Evolutionary conservation across 2,888 invertebrate species (phyloP).

Genomic region (Arge pagana): DNA sequence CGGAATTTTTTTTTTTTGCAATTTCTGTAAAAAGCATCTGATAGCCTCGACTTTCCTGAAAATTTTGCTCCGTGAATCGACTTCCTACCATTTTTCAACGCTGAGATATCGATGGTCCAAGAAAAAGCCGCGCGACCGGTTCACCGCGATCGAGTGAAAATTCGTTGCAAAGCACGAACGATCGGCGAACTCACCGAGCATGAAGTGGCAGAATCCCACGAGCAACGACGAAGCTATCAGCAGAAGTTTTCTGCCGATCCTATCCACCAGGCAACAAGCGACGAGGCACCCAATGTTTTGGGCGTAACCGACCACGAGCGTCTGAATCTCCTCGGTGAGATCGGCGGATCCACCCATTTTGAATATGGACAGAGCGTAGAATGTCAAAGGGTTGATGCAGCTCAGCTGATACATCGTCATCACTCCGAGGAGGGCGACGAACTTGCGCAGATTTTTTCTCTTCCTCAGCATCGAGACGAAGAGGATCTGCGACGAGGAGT

Average conservation of each 20-base stretch:
- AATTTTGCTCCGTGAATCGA: not conserved
- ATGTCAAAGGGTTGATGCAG: slow-evolving; percentile 44
- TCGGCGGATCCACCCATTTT: slow-evolving; percentile 43
- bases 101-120: too few species aligned
- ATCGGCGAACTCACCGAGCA: slow-evolving; percentile 44
- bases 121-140: too few species aligned
- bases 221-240: slow-evolving; percentile 41
- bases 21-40: too few species aligned
- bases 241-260: slow-evolving; percentile 44
- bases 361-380: slow-evolving; percentile 44
- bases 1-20: too few species aligned
- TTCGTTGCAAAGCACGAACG: too few species aligned
- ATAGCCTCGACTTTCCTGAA: not conserved
- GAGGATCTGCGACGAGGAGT: not conserved
- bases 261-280: slow-evolving; percentile 37
- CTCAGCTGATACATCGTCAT: slow-evolving; percentile 46
- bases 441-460: too few species aligned
- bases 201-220: slow-evolving; percentile 42
- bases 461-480: too few species aligned
- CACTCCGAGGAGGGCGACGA: slow-evolving; percentile 34
- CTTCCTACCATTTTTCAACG: too few species aligned
- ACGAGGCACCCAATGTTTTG: slow-evolving; percentile 44
- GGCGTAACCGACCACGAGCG: slow-evolving; percentile 42
- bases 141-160: too few species aligned
- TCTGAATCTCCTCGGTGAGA: slow-evolving; percentile 40